Conservation (phyloP, 2,888 invertebrate species). For the Busseola fusca region DNA sequence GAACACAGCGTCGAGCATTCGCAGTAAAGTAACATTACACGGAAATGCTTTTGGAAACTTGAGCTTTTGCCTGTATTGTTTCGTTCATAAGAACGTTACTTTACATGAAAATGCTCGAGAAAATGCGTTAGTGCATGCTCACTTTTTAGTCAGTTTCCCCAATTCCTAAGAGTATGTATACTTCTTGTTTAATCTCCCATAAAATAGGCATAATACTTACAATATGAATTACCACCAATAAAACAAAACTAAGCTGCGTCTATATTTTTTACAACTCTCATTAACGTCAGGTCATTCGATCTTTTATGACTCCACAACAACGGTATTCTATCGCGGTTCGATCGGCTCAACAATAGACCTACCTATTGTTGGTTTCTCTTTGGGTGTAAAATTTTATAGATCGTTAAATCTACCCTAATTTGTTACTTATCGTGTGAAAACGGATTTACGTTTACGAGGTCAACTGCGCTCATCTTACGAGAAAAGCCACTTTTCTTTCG, state of each 20-base stretch:
- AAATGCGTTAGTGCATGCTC: too few relatives aligned
- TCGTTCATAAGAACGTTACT: too few relatives aligned
- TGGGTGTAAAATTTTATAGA: conserved; percentile 67
- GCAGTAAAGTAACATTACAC: too few relatives aligned
- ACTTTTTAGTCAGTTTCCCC: not conserved
- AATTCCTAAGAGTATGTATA: not conserved
- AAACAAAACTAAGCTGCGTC: conserved; percentile 34
- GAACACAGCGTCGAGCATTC: too few relatives aligned
- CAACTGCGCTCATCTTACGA: conserved; percentile 31
- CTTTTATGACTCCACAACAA: conserved; percentile 43
- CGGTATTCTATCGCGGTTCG: conserved; percentile 27
- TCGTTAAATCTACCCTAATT: conserved; percentile 68
- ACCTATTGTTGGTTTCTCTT: conserved; percentile 14
- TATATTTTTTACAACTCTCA: conserved; percentile 37
- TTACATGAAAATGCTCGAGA: too few relatives aligned
- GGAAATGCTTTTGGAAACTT: too few relatives aligned
- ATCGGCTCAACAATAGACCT: conserved; percentile 54
- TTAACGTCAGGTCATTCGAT: conserved; percentile 30
- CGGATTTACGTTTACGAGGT: conserved; percentile 61
- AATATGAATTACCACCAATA: conserved; percentile 40
- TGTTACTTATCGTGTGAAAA: conserved; percentile 65
- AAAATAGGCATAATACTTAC: conserved; percentile 4
- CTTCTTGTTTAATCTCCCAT: conserved; percentile 8
- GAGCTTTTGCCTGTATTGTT: too few relatives aligned
- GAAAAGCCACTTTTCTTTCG: conserved; percentile 27